phyloP scores from a whole-genome alignment of 2,797 vertebrate species.

The Dipus sagitta region DNA sequence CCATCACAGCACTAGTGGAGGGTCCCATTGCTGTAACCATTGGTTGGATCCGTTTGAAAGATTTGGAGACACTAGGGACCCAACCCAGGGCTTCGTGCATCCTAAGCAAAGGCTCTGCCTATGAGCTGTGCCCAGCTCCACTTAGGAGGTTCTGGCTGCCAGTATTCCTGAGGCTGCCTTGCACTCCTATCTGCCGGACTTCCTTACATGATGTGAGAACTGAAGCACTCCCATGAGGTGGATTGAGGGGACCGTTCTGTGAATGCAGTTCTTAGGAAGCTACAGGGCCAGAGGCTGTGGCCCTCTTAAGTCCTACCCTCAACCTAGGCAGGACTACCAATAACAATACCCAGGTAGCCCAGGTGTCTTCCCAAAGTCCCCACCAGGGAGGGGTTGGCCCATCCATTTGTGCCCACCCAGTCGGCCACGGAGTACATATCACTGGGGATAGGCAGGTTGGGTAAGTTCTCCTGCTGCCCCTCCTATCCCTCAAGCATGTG shows the following conservation, averaged over 20 bases:
- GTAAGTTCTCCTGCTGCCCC: too few species aligned
- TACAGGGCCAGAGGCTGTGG: too few species aligned
- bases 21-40: not conserved
- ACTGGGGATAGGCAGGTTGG: not conserved
- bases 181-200: not conserved
- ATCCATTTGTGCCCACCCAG: too few species aligned
- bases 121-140: not conserved
- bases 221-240: not conserved
- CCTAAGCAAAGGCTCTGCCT: not conserved
- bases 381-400: too few species aligned
- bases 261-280: not conserved
- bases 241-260: not conserved
- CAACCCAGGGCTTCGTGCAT: not conserved
- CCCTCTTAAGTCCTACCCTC: too few species aligned
- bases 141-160: not conserved
- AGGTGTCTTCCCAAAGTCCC: not conserved
- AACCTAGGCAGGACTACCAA: not conserved
- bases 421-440: not conserved
- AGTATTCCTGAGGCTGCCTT: not conserved
- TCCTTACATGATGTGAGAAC: accelerated
- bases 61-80: not conserved
- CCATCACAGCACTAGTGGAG: not conserved
- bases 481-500: not conserved
- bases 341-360: not conserved
- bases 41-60: too few species aligned